A percentile compares a stretch with the other conserved stretches of the same genome.
These are phyloP conservation scores for Aphelenchoides bicaudatus DNA, from an alignment of 2,888 invertebrate genomes.

Conservation along the genomic window DNA sequence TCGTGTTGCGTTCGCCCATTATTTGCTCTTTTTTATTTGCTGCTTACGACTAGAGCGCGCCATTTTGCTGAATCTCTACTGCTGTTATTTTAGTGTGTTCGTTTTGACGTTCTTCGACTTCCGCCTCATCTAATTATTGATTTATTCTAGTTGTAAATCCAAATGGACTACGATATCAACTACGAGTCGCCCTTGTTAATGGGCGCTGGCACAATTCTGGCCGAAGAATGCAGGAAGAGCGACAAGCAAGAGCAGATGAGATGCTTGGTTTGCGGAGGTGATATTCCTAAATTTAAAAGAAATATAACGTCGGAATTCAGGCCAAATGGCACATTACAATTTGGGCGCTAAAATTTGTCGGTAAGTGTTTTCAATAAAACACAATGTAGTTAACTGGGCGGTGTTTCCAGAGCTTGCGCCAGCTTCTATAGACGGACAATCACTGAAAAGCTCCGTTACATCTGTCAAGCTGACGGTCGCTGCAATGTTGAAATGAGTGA, in stretches of 20 bases:
- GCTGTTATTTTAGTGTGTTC: no score
- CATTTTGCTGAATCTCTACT: no score
- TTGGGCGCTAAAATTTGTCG: not conserved
- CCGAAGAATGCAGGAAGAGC: not conserved
- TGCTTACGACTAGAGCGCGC: no score
- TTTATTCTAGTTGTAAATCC: not conserved
- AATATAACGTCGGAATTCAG: not conserved
- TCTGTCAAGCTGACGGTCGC: constrained; percentile 1
- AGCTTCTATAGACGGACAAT: not conserved
- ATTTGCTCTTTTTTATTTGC: no score
- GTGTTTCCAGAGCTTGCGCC: not conserved
- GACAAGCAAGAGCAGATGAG: not conserved
- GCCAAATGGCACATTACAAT: not conserved
- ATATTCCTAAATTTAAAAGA: not conserved
- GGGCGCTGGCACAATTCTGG: not conserved
- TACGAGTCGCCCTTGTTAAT: not conserved
- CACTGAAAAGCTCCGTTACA: constrained; percentile 1
- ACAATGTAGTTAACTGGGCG: not conserved
- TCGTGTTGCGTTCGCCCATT: no score
- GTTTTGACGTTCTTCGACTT: no score
- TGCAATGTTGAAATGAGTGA: constrained; percentile 7
- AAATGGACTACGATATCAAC: no score
- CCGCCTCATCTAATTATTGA: no score
- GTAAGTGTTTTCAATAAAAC: not conserved
- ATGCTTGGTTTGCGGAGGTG: constrained; percentile 3